Conservation (phyloP, 2,888 invertebrate species). For the Coecobrya sp. region DNA sequence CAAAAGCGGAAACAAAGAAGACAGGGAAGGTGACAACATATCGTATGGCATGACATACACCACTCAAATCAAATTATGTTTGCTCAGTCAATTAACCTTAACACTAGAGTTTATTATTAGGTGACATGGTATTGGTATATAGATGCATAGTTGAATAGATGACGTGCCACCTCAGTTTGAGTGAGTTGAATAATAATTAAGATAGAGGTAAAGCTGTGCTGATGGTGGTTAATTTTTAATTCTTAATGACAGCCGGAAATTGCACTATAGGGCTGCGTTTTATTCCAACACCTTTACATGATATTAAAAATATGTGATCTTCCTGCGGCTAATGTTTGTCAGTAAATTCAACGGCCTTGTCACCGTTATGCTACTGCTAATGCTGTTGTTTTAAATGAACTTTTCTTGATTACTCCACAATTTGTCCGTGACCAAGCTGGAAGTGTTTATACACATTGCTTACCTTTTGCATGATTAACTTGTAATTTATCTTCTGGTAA, state of each 20-base stretch:
- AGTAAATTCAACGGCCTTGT: not conserved
- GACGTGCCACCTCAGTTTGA: not conserved
- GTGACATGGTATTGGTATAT: conserved; percentile 20
- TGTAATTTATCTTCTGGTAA: conserved; percentile 11
- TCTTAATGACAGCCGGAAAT: conserved; percentile 22
- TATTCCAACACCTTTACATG: not conserved
- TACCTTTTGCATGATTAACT: conserved; percentile 21
- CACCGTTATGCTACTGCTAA: conserved; percentile 11
- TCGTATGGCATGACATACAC: conserved; percentile 25
- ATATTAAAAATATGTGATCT: not conserved
- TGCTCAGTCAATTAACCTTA: conserved; percentile 73
- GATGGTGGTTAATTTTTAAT: not conserved
- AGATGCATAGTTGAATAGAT: not conserved
- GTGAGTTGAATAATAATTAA: conserved; percentile 33
- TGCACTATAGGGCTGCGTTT: not conserved
- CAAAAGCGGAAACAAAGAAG: conserved; percentile 55
- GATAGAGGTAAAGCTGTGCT: not conserved
- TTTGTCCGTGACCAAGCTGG: conserved; percentile 35
- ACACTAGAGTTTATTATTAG: not conserved
- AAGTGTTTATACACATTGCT: not conserved
- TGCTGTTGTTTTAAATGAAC: not conserved
- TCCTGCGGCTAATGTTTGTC: not conserved
- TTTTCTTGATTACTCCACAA: not conserved
- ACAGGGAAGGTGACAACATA: conserved; percentile 47
- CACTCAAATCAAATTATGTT: conserved; percentile 45